Conservation (phyloP, 2,888 invertebrate genomes). For the Mantis religiosa region DNA sequence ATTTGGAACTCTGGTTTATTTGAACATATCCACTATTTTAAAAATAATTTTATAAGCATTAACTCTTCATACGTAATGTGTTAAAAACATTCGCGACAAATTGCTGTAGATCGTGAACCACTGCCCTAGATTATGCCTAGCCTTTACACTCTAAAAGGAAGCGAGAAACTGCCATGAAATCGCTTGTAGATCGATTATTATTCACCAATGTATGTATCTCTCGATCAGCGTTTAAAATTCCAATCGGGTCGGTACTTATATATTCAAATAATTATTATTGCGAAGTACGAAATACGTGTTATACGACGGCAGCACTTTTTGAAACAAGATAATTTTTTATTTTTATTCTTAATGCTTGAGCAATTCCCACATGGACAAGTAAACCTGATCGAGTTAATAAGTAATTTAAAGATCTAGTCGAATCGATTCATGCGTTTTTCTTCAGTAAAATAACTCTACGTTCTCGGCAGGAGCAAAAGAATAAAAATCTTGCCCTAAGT, state of each 20-base stretch:
- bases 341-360: neutral
- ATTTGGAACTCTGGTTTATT: too few species aligned
- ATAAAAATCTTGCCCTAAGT: neutral
- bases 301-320: neutral
- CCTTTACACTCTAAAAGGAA: neutral
- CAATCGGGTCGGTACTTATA: neutral
- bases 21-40: too few species aligned
- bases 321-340: neutral
- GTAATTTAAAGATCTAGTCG: neutral
- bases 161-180: neutral
- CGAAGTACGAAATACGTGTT: neutral
- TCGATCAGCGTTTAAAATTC: neutral
- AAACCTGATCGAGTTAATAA: neutral
- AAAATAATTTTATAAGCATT: too few species aligned
- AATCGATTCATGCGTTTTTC: neutral
- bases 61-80: too few species aligned
- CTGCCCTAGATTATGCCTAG: neutral
- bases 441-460: neutral
- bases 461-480: neutral
- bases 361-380: neutral
- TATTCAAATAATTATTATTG: neutral
- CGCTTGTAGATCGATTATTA: neutral
- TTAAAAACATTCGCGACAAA: too few species aligned
- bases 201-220: neutral
- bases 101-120: neutral